Evolutionary conservation across 1,140 invertebrate genomes (phyloP).

Genomic region (Rhopalosiphum maidis): DNA sequence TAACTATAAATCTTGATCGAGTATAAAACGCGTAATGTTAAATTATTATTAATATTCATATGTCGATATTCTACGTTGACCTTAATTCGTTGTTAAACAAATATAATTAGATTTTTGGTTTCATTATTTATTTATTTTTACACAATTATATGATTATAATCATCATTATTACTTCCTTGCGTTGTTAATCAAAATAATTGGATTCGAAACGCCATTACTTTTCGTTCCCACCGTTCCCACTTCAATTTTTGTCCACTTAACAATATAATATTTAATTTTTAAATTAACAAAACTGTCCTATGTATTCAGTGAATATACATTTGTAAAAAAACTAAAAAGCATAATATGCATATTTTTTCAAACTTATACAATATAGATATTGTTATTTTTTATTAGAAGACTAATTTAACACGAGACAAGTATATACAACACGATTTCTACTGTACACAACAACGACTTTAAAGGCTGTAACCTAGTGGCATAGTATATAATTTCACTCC

Average conservation of each 20-base stretch:
- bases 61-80: background rate
- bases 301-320: background rate
- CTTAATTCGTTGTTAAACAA: background rate
- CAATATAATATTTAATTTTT: background rate
- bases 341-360: background rate
- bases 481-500: too few species aligned
- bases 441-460: too few species aligned
- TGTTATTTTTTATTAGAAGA: too few species aligned
- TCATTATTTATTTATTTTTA: background rate
- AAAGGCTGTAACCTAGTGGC: too few species aligned
- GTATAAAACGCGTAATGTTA: background rate
- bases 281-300: background rate
- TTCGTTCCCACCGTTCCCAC: background rate
- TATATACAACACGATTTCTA: background rate
- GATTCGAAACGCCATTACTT: background rate
- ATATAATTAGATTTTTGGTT: background rate
- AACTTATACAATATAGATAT: background rate
- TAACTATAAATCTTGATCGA: background rate
- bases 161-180: background rate
- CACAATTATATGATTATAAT: background rate
- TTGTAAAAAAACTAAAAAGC: background rate
- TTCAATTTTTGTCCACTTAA: background rate
- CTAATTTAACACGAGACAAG: background rate
- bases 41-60: conserved; percentile 13
- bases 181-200: conserved; percentile 11